Base-by-base conservation (phyloP, 2,113 vertebrate species). In the Oxygymnocypris stewartii region DNA sequence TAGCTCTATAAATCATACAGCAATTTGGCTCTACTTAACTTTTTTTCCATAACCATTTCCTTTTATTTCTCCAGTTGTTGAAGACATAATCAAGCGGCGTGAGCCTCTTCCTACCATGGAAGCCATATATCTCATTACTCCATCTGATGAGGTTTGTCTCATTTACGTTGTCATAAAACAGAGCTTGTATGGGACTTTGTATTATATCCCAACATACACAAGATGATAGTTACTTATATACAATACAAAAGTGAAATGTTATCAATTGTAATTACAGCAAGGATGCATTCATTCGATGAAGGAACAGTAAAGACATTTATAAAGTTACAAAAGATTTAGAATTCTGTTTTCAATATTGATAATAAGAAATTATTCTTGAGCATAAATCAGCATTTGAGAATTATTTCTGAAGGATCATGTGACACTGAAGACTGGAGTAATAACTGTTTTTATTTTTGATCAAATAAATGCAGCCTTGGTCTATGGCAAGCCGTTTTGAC, bases 61-160 rank as follows among this genome's bases (percentile, higher is more conserved):
- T 23, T 40, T 25, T 18, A 2, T 57, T 84, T 59, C 84, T 85
- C 4, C 89, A 99, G 98, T 99, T 88, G 98, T 99, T 80, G 98
- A 99, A 90, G 97, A 99, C 88, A 97, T 99, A 92, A 96, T 94
- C 87, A 99, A 99, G 92, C 93, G 93, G 65, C 95, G 98, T 84
- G 98, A 99, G 89, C 98, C 98, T 0, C 94, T 99, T 35, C 98
- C 98, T 87, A 99, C 96, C 92, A 95, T 99, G 96, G 98, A 99
- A 91, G 97, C 98, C 3, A 97, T 99, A 90, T 99, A 98, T 78
- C 96, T 99, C 91, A 97, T 99, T 93, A 98, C 97, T 2, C 98
- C 98, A 0, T 96, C 96, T 0, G 97, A 99, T 74, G 97, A 98
- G 95, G 98, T 99, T 71, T 28, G 28, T 18, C 40, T 37, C 23